Evolutionary conservation across 2,797 vertebrate species (phyloP).

Genomic region (Nyctalus aviator): DNA sequence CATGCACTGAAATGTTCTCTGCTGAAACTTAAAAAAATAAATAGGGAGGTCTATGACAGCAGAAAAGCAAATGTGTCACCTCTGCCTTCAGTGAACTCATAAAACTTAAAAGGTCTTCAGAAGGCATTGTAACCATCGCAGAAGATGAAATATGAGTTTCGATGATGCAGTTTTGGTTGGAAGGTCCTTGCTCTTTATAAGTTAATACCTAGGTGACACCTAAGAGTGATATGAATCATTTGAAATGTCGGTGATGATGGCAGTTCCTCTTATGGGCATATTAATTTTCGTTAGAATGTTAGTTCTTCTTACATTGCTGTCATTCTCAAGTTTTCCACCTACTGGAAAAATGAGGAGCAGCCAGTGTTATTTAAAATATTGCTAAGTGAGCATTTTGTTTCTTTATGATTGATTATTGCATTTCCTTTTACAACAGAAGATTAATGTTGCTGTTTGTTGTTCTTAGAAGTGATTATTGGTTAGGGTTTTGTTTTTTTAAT

Average conservation of each 20-base stretch:
- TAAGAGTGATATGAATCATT: constrained; percentile 49
- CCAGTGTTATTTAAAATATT: constrained; percentile 83
- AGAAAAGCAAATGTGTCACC: constrained; percentile 57
- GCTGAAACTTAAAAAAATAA: constrained; percentile 44
- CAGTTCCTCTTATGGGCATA: constrained; percentile 46
- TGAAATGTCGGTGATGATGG: constrained; percentile 55
- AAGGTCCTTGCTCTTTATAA: constrained; percentile 61
- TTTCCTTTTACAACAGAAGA: constrained; percentile 85
- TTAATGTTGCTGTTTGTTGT: constrained; percentile 83
- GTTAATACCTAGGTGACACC: constrained; percentile 64
- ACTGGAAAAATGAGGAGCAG: constrained; percentile 71
- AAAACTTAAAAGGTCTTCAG: constrained; percentile 72
- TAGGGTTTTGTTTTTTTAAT: constrained; percentile 67
- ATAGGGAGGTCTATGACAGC: neutral
- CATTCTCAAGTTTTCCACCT: constrained; percentile 43
- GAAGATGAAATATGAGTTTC: constrained; percentile 51
- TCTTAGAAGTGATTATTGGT: constrained; percentile 81
- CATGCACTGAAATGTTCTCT: neutral
- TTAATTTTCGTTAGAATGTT: constrained; percentile 75
- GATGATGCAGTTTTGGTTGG: constrained; percentile 62
- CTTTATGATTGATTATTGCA: constrained; percentile 85
- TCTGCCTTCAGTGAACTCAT: constrained; percentile 69
- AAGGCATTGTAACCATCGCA: constrained; percentile 60
- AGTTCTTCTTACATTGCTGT: constrained; percentile 70
- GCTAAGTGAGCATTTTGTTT: constrained; percentile 83